These are phyloP conservation scores for Crotalus tigris DNA, from an alignment of 2,113 vertebrate species.

Conservation along the genomic window DNA sequence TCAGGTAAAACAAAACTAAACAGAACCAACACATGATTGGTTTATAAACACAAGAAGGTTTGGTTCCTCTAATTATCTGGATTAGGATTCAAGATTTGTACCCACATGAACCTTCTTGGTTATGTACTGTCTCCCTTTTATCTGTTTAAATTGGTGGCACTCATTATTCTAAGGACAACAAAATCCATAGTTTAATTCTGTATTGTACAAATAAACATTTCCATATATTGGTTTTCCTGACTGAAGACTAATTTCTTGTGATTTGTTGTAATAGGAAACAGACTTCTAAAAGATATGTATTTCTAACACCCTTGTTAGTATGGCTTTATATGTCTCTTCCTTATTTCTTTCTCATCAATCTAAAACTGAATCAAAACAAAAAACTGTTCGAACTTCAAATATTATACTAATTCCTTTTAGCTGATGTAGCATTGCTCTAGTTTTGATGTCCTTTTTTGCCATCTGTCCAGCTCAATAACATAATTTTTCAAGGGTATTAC, in stretches of 20 bases:
- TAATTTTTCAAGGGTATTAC: not conserved
- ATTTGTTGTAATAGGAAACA: not conserved
- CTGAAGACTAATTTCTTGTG: not conserved
- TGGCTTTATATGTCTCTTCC: not conserved
- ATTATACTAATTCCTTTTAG: not conserved
- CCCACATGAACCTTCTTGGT: not conserved
- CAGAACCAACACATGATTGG: too few species aligned
- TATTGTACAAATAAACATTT: not conserved
- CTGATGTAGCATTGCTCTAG: not conserved
- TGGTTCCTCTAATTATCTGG: not conserved
- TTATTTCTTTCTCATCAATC: not conserved
- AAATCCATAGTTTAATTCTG: not conserved
- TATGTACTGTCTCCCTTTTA: not conserved
- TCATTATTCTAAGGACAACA: not conserved
- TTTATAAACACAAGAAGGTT: not conserved
- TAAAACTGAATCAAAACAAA: not conserved
- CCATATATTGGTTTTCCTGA: not conserved
- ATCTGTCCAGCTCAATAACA: not conserved
- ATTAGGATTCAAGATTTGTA: not conserved
- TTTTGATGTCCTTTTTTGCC: not conserved
- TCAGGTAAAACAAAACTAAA: too few species aligned
- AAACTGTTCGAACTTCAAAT: not conserved
- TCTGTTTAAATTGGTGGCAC: not conserved
- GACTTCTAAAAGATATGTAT: not conserved
- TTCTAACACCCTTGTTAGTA: not conserved